Evolutionary conservation across 2,888 invertebrate genomes (phyloP).

Genomic region (Allophyes oxyacanthae): DNA sequence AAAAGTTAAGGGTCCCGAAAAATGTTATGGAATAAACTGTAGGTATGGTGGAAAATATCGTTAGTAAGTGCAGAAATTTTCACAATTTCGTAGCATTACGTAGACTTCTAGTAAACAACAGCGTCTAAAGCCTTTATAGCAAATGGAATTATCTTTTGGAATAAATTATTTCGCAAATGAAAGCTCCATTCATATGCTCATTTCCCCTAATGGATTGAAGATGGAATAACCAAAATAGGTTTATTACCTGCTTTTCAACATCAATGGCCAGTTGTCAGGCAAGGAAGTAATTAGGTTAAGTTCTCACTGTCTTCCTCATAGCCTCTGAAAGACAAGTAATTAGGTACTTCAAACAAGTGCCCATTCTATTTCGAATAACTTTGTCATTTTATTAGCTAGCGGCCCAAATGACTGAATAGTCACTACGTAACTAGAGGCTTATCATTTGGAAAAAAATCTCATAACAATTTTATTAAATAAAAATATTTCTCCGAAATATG

Average conservation of each 20-base stretch:
- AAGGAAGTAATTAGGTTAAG: slow-evolving; percentile 59
- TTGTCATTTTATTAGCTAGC: slow-evolving; percentile 13
- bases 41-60: background rate
- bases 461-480: too few relatives aligned
- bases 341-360: slow-evolving; percentile 28
- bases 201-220: slow-evolving; percentile 61
- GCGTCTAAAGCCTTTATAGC: slow-evolving; percentile 12
- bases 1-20: background rate
- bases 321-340: slow-evolving; percentile 32
- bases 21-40: background rate
- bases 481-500: background rate
- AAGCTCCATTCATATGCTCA: slow-evolving; percentile 52
- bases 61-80: background rate
- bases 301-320: slow-evolving; percentile 38
- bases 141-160: slow-evolving; percentile 17
- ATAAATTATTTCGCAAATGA: slow-evolving; percentile 52
- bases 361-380: slow-evolving; percentile 37
- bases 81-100: background rate
- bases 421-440: too few relatives aligned
- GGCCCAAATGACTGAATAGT: background rate
- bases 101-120: background rate
- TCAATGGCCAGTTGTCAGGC: slow-evolving; percentile 63
- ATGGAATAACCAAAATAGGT: slow-evolving; percentile 50
- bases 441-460: background rate
- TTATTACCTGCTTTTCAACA: slow-evolving; percentile 46